phyloP scores from a whole-genome alignment of 2,797 vertebrate genomes.

The Anolis apletophallus region DNA sequence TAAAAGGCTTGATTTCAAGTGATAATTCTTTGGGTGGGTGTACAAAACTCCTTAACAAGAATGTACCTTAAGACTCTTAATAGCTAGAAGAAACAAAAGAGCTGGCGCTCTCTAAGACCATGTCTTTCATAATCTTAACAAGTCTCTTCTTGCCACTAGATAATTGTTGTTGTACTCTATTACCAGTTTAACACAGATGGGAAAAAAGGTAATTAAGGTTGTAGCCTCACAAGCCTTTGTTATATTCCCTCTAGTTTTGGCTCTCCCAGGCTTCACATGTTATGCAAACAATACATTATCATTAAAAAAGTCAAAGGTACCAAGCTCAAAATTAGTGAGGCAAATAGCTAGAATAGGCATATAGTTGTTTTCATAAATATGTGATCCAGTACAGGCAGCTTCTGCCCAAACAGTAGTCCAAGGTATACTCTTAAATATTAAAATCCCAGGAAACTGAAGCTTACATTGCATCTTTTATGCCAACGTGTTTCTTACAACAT shows the following conservation, averaged over 20 bases:
- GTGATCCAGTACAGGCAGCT: not conserved
- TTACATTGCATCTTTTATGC: not conserved
- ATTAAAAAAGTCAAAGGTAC: not conserved
- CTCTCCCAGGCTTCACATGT: no score
- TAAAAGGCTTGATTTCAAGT: conserved; percentile 40
- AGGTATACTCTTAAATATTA: not conserved
- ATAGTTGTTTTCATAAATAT: not conserved
- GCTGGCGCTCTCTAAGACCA: not conserved
- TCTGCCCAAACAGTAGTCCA: not conserved
- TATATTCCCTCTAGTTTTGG: not conserved
- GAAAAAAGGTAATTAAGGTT: conserved; percentile 20
- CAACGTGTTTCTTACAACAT: not conserved
- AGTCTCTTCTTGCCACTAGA: conserved; percentile 26
- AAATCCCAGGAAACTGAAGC: not conserved
- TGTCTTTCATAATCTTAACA: not conserved
- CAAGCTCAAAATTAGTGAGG: not conserved
- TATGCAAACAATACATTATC: not conserved
- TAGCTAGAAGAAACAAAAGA: not conserved
- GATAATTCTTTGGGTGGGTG: conserved; percentile 43
- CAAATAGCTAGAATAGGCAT: not conserved
- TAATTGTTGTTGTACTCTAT: conserved; percentile 14
- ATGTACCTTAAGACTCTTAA: conserved; percentile 32
- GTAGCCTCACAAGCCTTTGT: not conserved
- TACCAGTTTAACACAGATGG: conserved; percentile 18
- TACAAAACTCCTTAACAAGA: conserved; percentile 49